Evolutionary conservation across 2,797 vertebrate species (phyloP), one percentile per base, ranked within the genome.

Genomic region (Heliangelus exortis): DNA sequence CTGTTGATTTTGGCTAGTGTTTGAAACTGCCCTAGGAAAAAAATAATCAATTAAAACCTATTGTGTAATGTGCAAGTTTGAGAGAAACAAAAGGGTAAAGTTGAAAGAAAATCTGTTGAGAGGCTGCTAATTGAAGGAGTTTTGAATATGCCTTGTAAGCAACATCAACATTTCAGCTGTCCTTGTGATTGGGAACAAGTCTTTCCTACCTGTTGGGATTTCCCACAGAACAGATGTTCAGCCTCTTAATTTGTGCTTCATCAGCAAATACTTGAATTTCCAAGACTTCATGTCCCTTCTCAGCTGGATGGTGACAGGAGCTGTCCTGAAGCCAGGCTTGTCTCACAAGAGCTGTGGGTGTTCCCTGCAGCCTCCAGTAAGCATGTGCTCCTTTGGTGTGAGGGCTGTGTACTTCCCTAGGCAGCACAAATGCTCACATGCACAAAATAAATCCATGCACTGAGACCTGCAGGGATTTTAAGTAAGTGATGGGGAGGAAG

Each of bases 211-310:
- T 58, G 74, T 6, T 80, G 81, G 94, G 93, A 84, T 96, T 94
- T 94, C 92, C 90, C 78, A 77, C 65, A 72, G 81, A 96, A 76
- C 94, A 96, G 93, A 89, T 94, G 92, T 93, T 96, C 90, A 85
- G 47, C 33, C 75, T 82, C 72, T 61, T 80, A 47, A 89, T 87
- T 77, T 83, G 50, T 95, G 84, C 89, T 90, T 85, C 57, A 17
- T 77, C 94, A 90, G 84, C 86, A 89, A 87, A 91, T 57, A 53
- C 74, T 17, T 87, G 50, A 14, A 67, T 85, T 92, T 92, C 81
- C 67, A 76, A 87, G 55, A 4, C 78, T 68, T 19, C 1, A 1
- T 92, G 74, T 76, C 67, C 69, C 55, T 75, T 23, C 85, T 75
- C 58, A 90, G 76, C 62, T 92, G 69, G 77, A 50, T 28, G 29